Evolutionary conservation across 2,888 invertebrate species (phyloP).

Genomic region (Cerastoderma edule): DNA sequence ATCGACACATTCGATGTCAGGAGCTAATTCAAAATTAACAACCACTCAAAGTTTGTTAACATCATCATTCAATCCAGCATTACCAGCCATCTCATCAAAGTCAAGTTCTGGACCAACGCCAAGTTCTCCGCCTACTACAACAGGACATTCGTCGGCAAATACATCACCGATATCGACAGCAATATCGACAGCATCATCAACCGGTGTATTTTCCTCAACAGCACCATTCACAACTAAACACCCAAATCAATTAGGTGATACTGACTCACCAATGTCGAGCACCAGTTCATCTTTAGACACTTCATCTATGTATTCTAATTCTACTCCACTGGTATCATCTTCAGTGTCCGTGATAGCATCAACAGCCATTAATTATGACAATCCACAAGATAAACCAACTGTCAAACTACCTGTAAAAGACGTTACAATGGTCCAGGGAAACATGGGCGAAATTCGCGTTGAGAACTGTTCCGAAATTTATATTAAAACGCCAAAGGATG

Average conservation of each 20-base stretch:
- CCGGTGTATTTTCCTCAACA: neutral
- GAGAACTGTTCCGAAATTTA: neutral
- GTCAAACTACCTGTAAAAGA: no score
- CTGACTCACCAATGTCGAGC: no score
- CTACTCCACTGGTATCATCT: no score
- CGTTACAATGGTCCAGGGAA: neutral
- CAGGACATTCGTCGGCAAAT: neutral
- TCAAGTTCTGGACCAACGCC: slow-evolving; percentile 1
- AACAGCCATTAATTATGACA: no score
- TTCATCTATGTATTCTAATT: no score
- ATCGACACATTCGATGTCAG: no score
- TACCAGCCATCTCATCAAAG: slow-evolving; percentile 3
- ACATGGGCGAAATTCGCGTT: neutral
- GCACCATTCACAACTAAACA: neutral
- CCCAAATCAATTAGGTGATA: neutral
- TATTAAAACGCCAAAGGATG: slow-evolving; percentile 21
- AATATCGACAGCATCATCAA: neutral
- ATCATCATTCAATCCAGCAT: slow-evolving; percentile 1
- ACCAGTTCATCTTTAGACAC: no score
- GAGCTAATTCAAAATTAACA: neutral
- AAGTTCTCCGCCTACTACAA: neutral
- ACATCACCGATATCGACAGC: neutral
- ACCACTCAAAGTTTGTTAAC: neutral
- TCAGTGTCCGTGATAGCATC: no score
- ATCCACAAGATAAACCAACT: no score